phyloP scores from a whole-genome alignment of 2,888 invertebrate species.

The Volucella inflata region DNA sequence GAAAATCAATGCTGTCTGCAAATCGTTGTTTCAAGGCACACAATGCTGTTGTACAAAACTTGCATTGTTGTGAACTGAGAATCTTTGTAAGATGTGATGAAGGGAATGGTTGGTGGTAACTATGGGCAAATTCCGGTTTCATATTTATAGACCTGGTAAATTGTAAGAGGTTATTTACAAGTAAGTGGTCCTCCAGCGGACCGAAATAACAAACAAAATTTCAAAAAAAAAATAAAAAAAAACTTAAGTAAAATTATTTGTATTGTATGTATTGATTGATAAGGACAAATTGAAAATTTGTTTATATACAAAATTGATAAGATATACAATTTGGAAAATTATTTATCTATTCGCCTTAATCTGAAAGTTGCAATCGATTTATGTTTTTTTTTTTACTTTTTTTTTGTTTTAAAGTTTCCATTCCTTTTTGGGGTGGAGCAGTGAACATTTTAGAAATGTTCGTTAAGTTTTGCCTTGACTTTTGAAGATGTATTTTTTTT shows the following conservation, averaged over 20 bases:
- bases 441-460: conserved; percentile 70
- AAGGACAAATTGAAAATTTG: conserved; percentile 51
- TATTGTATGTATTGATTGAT: conserved; percentile 33
- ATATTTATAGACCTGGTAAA: too few species aligned
- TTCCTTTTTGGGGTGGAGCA: conserved; percentile 12
- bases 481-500: conserved; percentile 42
- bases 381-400: conserved; percentile 37
- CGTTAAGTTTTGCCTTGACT: conserved; percentile 56
- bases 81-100: too few species aligned
- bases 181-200: conserved; percentile 11
- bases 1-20: too few species aligned
- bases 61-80: too few species aligned
- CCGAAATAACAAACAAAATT: too few species aligned
- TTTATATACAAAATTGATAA: background rate
- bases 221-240: conserved; percentile 18
- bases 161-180: conserved; percentile 44
- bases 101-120: too few species aligned
- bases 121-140: too few species aligned
- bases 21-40: too few species aligned
- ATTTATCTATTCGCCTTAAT: conserved; percentile 66
- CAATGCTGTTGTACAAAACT: too few species aligned
- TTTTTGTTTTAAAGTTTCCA: conserved; percentile 3
- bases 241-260: conserved; percentile 29
- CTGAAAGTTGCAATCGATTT: conserved; percentile 59
- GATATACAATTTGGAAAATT: conserved; percentile 46